Evolutionary conservation across 2,113 vertebrate species (phyloP).

Genomic region (Oriolus oriolus): DNA sequence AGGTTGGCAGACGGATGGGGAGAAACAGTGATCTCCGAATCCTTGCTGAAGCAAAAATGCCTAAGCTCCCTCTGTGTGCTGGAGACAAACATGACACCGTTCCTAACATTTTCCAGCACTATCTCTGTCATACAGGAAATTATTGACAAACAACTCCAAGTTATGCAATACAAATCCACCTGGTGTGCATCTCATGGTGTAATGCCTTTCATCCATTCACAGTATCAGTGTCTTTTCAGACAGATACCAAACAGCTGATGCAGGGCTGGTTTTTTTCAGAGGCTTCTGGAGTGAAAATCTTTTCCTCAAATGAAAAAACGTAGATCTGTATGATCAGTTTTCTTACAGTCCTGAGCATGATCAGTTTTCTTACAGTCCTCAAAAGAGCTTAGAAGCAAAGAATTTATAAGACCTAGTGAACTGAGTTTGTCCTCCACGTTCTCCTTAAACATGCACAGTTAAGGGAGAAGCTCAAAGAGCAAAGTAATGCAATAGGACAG

Average conservation of each 20-base stretch:
- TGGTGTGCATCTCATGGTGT: not conserved
- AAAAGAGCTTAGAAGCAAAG: not conserved
- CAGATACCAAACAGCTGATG: not conserved
- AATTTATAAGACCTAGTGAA: not conserved
- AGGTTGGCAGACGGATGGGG: not conserved
- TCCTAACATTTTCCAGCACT: not conserved
- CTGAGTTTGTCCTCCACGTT: not conserved
- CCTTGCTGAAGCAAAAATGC: not conserved
- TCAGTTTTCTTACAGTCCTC: not conserved
- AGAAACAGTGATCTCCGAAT: not conserved
- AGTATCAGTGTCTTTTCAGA: not conserved
- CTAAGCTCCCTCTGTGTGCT: not conserved
- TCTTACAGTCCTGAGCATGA: not conserved
- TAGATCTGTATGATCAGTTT: not conserved
- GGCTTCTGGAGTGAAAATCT: not conserved
- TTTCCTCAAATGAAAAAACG: not conserved
- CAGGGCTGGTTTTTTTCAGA: not conserved
- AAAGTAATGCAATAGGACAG: not conserved
- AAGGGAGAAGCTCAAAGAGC: not conserved
- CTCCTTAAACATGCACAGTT: not conserved
- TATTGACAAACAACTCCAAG: not conserved
- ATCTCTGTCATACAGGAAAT: not conserved
- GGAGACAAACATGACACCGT: not conserved
- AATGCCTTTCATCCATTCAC: not conserved
- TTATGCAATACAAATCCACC: not conserved